Evolutionary conservation across 2,113 vertebrate genomes (phyloP).

Genomic region (Calonectris borealis): DNA sequence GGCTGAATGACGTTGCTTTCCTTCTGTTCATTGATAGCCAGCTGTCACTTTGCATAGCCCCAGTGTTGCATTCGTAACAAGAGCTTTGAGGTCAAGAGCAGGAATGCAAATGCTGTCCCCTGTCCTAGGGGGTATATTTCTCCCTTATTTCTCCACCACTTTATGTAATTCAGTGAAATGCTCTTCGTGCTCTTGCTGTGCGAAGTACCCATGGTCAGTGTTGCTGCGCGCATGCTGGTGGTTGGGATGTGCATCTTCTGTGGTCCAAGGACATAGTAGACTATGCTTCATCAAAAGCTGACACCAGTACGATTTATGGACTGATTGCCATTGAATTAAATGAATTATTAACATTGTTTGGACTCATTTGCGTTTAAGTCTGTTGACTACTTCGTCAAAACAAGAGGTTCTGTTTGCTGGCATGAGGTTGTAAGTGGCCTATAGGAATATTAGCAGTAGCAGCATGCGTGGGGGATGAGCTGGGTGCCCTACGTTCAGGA

Average conservation of each 20-base stretch:
- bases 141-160: not conserved
- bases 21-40: conserved; percentile 43
- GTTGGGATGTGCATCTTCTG: not conserved
- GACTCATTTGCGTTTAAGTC: not conserved
- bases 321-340: not conserved
- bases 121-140: not conserved
- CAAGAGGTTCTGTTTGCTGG: not conserved
- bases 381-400: not conserved
- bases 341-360: not conserved
- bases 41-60: conserved; percentile 37
- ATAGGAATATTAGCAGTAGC: not conserved
- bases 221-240: not conserved
- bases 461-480: not conserved
- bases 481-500: accelerated
- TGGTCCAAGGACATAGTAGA: not conserved
- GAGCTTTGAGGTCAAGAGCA: not conserved
- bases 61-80: not conserved
- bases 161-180: not conserved
- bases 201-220: not conserved
- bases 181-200: not conserved
- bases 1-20: not conserved
- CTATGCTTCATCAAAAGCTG: not conserved
- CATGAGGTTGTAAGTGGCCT: not conserved
- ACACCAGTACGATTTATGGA: not conserved
- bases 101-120: not conserved